Evolutionary conservation across 2,888 invertebrate genomes (phyloP), one percentile per base, ranked within the genome.

Genomic region (Alloscopus bannaensis): DNA sequence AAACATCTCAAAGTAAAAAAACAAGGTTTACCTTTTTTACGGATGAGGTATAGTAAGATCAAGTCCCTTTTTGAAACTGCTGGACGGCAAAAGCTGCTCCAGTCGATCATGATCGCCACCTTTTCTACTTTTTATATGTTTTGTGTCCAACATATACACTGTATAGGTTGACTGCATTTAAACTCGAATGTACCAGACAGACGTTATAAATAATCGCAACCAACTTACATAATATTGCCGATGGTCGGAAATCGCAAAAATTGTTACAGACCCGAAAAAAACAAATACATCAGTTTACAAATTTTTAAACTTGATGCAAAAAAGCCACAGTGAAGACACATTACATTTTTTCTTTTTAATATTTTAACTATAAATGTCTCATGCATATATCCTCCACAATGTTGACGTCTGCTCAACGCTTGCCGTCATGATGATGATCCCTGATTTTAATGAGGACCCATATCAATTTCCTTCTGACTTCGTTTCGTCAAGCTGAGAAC

Each of bases 401-500:
- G 13, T 2, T 11, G 59, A 11, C 29, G 59, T 31, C n/a, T 18
- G 31, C 31, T 20, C 29, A 62, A n/a, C 18, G 18, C 62, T 42
- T 42, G 40, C 42, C 70, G 59, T 69, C 57, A 45, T 59, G 59
- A 70, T 70, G 60, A 75, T 47, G 75, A 68, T 62, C 70, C 57
- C 45, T 77, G 52, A 77, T 65, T 77, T 70, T 77, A 70, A 77
- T 77, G 77, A 70, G 70, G 77, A 47, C 36, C 18, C 55, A 47
- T 77, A 77, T 77, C 77, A 77, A 65, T 77, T 64, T 77, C 55
- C 50, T 55, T 62, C 28, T 77, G 69, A 64, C 64, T 77, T 64
- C 64, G 65, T 73, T 70, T 65, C 64, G 59, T 77, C 77, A 77
- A 70, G 77, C 77, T 77, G 77, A 24, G 68, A n/a, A n/a, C n/a